Evolutionary conservation across 2,113 vertebrate genomes (phyloP), one percentile per base, ranked within the genome.

Genomic region (Ammodytes marinus): DNA sequence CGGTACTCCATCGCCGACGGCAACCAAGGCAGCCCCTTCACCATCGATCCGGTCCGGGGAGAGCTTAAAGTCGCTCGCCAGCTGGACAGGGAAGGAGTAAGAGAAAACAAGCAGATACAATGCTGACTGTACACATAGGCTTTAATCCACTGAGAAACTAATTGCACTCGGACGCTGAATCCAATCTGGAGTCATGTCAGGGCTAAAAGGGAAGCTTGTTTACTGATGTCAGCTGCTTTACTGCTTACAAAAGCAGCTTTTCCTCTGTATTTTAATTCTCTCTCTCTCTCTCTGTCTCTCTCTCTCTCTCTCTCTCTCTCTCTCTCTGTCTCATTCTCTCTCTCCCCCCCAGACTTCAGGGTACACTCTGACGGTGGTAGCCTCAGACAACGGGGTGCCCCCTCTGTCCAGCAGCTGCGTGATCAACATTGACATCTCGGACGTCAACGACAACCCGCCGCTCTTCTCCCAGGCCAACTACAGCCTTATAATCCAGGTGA

Each of bases 381-480:
- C 97, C 27, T 93, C 95, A 11, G 98, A 99, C 89, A 98, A 95
- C 2, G 98, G 98, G 64, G 92, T 57, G 35, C 97, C 96, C 0
- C 89, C 96, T 54, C 94, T 94, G 71, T 90, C 91, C 87, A 97
- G 95, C 93, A 98, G 91, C 0, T 92, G 96, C 53, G 93, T 95
- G 0, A 96, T 99, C 89, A 99, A 99, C 93, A 97, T 99, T 3
- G 98, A 99, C 82, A 97, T 99, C 86, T 99, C 98, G 0, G 98
- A 99, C 53, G 95, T 99, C 88, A 99, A 99, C 5, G 98, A 99
- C 94, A 99, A 99, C 59, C 95, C 97, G 0, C 98, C 98, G 0
- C 68, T 96, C 54, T 99, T 99, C 95, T 97, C 97, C 77, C 95
- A 96, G 90, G 96, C 91, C 70, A 99, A 99, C 92, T 97, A 99